Evolutionary conservation across 2,888 invertebrate genomes (phyloP).

Genomic region (Lochmaea crataegi): DNA sequence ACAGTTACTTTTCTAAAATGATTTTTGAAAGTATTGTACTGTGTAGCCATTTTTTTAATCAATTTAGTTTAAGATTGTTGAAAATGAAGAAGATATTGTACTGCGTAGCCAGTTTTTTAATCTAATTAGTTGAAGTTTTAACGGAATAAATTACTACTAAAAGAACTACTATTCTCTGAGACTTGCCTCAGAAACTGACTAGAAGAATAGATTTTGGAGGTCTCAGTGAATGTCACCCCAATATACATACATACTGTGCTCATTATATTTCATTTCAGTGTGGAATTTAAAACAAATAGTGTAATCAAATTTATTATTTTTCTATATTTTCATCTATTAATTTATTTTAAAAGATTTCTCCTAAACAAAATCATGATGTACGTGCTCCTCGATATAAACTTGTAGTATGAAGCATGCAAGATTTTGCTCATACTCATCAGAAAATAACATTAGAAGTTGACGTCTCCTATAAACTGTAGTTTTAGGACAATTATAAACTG

Average conservation of each 20-base stretch:
- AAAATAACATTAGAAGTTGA: background rate
- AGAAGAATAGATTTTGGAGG: too few species aligned
- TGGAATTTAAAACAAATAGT: background rate
- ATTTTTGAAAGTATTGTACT: background rate
- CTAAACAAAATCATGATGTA: background rate
- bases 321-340: background rate
- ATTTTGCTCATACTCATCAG: slow-evolving; percentile 34
- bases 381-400: background rate
- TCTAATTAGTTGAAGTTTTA: too few species aligned
- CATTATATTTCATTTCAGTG: background rate
- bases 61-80: background rate
- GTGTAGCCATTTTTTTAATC: background rate
- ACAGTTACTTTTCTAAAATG: background rate
- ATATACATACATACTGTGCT: background rate
- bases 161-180: too few species aligned
- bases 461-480: background rate
- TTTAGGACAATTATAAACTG: slow-evolving; percentile 34
- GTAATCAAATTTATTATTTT: background rate
- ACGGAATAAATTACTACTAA: too few species aligned
- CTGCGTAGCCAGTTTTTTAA: background rate
- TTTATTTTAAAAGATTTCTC: slow-evolving; percentile 5
- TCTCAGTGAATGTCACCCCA: too few species aligned
- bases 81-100: background rate
- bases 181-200: too few species aligned
- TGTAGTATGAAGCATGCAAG: slow-evolving; percentile 42